Evolutionary conservation across 2,113 vertebrate species (phyloP), one percentile per base, ranked within the genome.

Genomic region (Lepus europaeus): DNA sequence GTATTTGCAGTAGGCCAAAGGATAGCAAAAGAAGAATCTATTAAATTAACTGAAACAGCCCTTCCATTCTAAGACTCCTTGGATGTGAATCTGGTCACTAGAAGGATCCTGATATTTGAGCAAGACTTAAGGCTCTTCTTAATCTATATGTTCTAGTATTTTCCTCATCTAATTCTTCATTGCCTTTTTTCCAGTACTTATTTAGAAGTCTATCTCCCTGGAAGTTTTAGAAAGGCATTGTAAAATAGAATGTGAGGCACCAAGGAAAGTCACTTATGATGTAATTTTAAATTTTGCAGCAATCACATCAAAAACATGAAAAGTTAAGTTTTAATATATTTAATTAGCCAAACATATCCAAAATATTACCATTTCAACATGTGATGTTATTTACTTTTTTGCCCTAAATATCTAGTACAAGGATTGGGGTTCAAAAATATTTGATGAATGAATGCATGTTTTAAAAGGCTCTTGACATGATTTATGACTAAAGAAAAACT

Each of bases 401-500:
- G 13, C 88, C 33, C 22, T 63, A 36, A 78, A 11, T 69, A 45
- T 17, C 45, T 77, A 64, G 8, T 29, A 27, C 2, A 64, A 8
- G 69, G 25, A 3, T 81, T 87, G 33, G 23, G 5, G 27, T 31
- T 95, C 20, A 87, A 84, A 89, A 89, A 19, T 87, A 72, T 90
- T 92, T 64, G 19, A 59, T 89, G 33, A 92, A 29, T 45, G 82
- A 82, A 78, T 64, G 17, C 9, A 61, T 74, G 91, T 68, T 87
- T 56, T 27, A 53, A 76, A 92, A 91, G 23, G 17, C 10, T 77
- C 39, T 84, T 73, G 23, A 64, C 6, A 93, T 9, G 20, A 59
- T 91, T 33, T 76, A 27, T 84, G 76, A 59, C 53, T 92, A 66
- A 63, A 85, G 12, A 85, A 63, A 39, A 56, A 77, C 33, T 12